Base-by-base conservation (phyloP, 2,797 vertebrate species). In the Vespertilio murinus region DNA sequence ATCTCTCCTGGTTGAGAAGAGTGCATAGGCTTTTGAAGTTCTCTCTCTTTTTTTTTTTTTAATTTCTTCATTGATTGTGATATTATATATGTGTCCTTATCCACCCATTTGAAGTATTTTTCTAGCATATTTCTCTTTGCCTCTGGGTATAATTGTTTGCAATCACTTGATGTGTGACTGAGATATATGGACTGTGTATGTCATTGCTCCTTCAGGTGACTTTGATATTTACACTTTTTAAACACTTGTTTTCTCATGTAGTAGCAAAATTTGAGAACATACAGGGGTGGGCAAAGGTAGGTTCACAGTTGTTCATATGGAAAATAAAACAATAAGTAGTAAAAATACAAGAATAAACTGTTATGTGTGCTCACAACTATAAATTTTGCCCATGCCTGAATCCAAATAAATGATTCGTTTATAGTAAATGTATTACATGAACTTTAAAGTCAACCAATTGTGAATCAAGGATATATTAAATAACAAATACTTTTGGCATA, bases 401-500 rank as follows among this genome's bases (percentile, higher is more conserved):
- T 67, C 25, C 45, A 73, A 91, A 18, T 56, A 94, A 86, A 23
- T 91, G 13, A 22, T 64, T 59, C 95, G 5, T 95, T 49, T 45
- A 67, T 61, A 33, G 52, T 93, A 77, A 77, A 23, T 81, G 10
- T 92, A n/a, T 71, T 93, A 67, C 6, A 40, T 94, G 59, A 94
- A 84, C 65, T 79, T 89, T 79, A 87, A 54, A 79, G 71, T 56
- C 61, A 95, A 70, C 45, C 40, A 54, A 5, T 75, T 95, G n/a
- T 88, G 35, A 93, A 25, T 75, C 95, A 93, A 94, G 91, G 33
- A 5, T 30, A 47, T 90, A 70, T 88, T 38, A 90, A 49, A 8
- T 59, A 95, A 83, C 45, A 73, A 84, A 28, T 95, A 13, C 54
- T 85, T 91, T 91, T 79, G 75, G 7, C n/a, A 67, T 89, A 80